Evolutionary conservation across 1,140 invertebrate genomes (phyloP), one percentile per base, ranked within the genome.

Genomic region (Leguminivora glycinivorella): DNA sequence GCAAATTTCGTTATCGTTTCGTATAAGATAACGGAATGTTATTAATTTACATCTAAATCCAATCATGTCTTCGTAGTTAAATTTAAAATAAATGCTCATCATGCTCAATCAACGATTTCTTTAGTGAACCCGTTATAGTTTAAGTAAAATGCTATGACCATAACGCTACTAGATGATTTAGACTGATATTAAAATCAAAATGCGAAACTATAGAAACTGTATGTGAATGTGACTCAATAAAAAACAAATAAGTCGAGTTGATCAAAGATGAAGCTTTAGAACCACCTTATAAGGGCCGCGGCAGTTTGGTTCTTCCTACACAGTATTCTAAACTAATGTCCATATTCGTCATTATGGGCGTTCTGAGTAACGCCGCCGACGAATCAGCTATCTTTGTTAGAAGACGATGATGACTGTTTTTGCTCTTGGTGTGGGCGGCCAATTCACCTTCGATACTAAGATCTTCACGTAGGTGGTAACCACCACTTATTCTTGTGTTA

Each of bases 371-470:
- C 75, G 74, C 74, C 72, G 74, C 74, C 81, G 77, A 73, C 85
- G 79, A 88, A 91, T 89, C 79, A 79, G 83, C 81, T 84, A 86
- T 82, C 83, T 90, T 89, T 88, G 84, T 88, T 85, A 81, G 80
- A 82, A 74, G 72, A 34, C 78, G 75, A 73, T 82, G 84, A 88
- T 88, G 84, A 87, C 82, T 85, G 73, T 78, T 81, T 85, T 83
- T 80, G 75, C 78, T 56, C 43, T 47, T 71, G 43, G 67, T 60
- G 85, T 88, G 81, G 87, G 87, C 83, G 87, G 82, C 80, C 80
- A 76, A 89, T 89, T 89, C 82, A 89, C 83, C 86, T 89, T 85
- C 83, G 80, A 91, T 88, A 80, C 85, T 76, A 75, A 85, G 78
- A 83, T 84, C 76, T 83, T 79, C 74, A 75, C 80, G 86, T 89